These are phyloP conservation scores for Leucoma salicis DNA, from an alignment of 2,888 invertebrate genomes.

Conservation along the genomic window DNA sequence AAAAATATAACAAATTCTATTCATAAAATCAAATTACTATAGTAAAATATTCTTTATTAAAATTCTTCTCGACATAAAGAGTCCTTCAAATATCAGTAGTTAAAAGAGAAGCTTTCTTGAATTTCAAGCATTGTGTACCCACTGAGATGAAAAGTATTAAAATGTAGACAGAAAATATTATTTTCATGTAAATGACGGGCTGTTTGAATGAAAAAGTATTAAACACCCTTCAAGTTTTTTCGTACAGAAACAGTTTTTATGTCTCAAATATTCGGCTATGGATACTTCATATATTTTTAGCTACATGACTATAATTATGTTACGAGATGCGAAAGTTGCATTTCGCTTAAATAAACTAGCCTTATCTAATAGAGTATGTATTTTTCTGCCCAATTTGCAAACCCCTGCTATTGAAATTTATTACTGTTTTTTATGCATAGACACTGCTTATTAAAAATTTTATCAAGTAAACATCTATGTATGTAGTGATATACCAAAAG, in stretches of 20 bases:
- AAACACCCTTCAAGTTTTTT: conserved; percentile 37
- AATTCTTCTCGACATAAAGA: conserved; percentile 7
- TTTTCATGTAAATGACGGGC: conserved; percentile 13
- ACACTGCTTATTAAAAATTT: too few species aligned
- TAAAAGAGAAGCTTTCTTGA: conserved; percentile 12
- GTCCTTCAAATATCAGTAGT: conserved; percentile 11
- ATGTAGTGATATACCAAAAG: too few species aligned
- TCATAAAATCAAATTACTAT: neutral
- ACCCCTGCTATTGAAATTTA: too few species aligned
- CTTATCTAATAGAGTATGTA: too few species aligned
- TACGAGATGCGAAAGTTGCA: too few species aligned
- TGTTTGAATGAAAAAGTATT: conserved; percentile 22
- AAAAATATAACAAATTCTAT: neutral
- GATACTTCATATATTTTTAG: too few species aligned
- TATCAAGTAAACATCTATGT: too few species aligned
- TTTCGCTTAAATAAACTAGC: too few species aligned
- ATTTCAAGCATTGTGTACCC: conserved; percentile 12
- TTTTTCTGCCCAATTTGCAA: too few species aligned
- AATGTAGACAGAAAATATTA: conserved; percentile 20
- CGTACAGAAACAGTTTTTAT: neutral
- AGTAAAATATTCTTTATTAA: neutral
- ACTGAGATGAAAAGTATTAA: conserved; percentile 12
- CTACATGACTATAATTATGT: too few species aligned
- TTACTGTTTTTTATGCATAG: too few species aligned
- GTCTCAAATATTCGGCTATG: too few species aligned